Base-by-base conservation (phyloP, 2,888 invertebrate genomes). In the Lacanobia oleracea region DNA sequence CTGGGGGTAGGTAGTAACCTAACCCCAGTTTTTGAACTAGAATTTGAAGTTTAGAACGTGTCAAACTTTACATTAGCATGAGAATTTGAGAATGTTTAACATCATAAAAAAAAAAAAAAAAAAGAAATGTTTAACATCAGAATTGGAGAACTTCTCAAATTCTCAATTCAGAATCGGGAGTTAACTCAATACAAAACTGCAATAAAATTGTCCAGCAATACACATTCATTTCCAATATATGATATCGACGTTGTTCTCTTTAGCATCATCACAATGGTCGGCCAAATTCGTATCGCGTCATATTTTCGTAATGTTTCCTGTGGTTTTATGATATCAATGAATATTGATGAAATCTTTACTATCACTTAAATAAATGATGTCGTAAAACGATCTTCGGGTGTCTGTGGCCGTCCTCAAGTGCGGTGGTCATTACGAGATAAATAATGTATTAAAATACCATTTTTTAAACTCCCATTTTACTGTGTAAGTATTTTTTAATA, bases 281-380 rank as follows among this genome's bases (percentile, higher is more conserved):
- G 67, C 68, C 82, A 72, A 72, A 72, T 67, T 68, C 51, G 66
- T 66, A 53, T 54, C 51, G 27, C 68, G 53, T 80, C 72, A 72
- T 67, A 68, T 77, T 77, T 74, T 72, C 59, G 54, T 79, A 73
- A 85, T 74, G 67, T 77, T 72, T 63, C 79, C 83, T 74, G 81
- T 77, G 69, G 82, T 83, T 85, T 85, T 77, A 83, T 75, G 71
- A 72, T 77, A 59, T 54, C 14, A 85, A 84, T 84, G 76, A 81
- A 83, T 79, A 76, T 77, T 83, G 75, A 84, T 84, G 73, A 83
- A 79, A 81, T 72, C 57, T 79, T 72, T 79, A 76, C 78, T 73
- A 72, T 78, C 68, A 78, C 75, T 83, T 81, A 71, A 81, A 84
- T 76, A 73, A 71, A 76, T 77, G 14, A 63, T 73, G 69, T 83